These are phyloP conservation scores for Discoglossus pictus DNA, from an alignment of 2,797 vertebrate species.

Conservation along the genomic window DNA sequence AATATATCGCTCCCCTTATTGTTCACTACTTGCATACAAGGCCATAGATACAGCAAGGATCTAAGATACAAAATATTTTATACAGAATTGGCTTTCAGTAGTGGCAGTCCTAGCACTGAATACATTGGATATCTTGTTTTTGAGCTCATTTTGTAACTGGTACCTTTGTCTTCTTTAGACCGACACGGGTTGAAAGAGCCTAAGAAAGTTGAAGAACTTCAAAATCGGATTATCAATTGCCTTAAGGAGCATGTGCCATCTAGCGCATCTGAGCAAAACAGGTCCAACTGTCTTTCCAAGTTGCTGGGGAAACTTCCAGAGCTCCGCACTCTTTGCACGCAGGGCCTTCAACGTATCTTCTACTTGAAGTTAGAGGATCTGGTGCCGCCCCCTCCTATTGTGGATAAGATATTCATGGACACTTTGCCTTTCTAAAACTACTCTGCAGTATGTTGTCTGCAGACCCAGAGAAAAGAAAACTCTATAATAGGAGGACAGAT, in stretches of 20 bases:
- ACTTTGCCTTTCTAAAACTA: slow-evolving; percentile 86
- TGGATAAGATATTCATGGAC: slow-evolving; percentile 97
- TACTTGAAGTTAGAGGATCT: slow-evolving; percentile 96
- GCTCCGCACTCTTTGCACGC: slow-evolving; percentile 91
- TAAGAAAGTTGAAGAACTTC: slow-evolving; percentile 90
- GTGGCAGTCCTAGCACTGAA: no score
- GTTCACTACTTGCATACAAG: no score
- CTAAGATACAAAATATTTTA: no score
- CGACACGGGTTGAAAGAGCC: slow-evolving; percentile 93
- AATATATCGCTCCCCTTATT: no score
- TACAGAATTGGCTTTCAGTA: no score
- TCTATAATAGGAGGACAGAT: not conserved
- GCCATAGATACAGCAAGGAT: no score
- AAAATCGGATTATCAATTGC: slow-evolving; percentile 86
- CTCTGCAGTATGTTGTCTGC: slow-evolving; percentile 30
- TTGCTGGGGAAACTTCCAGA: slow-evolving; percentile 92
- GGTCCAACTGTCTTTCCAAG: slow-evolving; percentile 86
- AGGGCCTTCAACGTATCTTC: slow-evolving; percentile 95
- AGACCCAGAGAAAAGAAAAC: slow-evolving; percentile 16
- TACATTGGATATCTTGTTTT: not conserved
- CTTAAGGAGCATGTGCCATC: slow-evolving; percentile 87
- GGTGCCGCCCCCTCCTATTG: slow-evolving; percentile 90
- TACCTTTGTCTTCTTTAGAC: slow-evolving; percentile 67
- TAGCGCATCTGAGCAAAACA: slow-evolving; percentile 66
- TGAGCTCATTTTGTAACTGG: no score